Evolutionary conservation across 2,797 vertebrate species (phyloP).

Genomic region (Sarcophilus harrisii): DNA sequence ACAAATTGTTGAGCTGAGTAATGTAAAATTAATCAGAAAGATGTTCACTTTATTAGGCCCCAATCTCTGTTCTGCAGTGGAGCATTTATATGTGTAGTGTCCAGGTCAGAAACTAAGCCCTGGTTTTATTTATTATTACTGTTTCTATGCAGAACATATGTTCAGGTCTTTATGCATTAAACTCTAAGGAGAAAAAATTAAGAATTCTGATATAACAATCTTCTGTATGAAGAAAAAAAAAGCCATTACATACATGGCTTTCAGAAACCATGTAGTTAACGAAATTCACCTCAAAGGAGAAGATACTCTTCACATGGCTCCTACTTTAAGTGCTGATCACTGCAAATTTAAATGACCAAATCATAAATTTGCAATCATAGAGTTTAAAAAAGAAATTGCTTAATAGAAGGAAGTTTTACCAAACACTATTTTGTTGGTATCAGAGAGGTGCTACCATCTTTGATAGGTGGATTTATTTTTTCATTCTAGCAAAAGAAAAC

Average conservation of each 20-base stretch:
- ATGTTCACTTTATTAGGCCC: neutral
- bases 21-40: slow-evolving; percentile 18
- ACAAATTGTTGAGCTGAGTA: neutral
- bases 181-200: neutral
- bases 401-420: neutral
- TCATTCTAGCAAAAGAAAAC: neutral
- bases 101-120: neutral
- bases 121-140: neutral
- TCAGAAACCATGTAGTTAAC: slow-evolving; percentile 15
- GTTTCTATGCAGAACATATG: neutral
- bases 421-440: neutral
- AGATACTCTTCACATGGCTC: neutral
- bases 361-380: slow-evolving; percentile 3
- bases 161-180: too few relatives aligned
- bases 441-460: neutral
- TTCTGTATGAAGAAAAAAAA: neutral
- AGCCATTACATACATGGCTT: neutral
- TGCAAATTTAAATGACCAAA: slow-evolving; percentile 21
- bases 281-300: slow-evolving; percentile 7
- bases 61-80: neutral
- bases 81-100: neutral
- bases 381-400: slow-evolving; percentile 14
- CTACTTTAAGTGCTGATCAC: neutral
- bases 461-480: neutral
- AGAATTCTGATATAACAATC: neutral